Evolutionary conservation across 2,888 invertebrate species (phyloP).

Genomic region (Lapara coniferarum): DNA sequence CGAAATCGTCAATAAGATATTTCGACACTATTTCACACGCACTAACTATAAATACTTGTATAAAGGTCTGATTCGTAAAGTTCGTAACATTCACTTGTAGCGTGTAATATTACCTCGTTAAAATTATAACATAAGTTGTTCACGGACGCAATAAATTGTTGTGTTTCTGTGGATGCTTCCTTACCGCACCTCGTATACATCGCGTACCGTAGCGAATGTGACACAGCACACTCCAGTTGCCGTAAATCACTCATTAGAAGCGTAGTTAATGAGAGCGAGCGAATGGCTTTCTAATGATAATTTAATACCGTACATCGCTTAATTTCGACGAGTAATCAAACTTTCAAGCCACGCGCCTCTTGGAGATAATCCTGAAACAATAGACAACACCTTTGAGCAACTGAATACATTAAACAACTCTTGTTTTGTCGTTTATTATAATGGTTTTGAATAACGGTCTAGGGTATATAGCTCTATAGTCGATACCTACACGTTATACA

Average conservation of each 20-base stretch:
- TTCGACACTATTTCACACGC: background rate
- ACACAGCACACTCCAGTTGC: conserved; percentile 67
- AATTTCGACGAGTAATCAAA: conserved; percentile 74
- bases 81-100: background rate
- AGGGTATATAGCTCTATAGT: too few relatives aligned
- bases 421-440: conserved; percentile 61
- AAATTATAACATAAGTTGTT: conserved; percentile 18
- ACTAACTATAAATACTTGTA: conserved; percentile 3
- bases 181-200: conserved; percentile 49
- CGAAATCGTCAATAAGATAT: background rate
- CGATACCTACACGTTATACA: conserved; percentile 30
- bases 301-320: conserved; percentile 72
- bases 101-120: conserved; percentile 10
- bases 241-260: conserved; percentile 73
- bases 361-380: conserved; percentile 62
- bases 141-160: conserved; percentile 20
- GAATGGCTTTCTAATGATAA: conserved; percentile 72
- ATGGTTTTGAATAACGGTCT: too few relatives aligned
- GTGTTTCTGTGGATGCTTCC: conserved; percentile 29
- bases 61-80: conserved; percentile 1
- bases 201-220: conserved; percentile 56
- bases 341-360: conserved; percentile 62
- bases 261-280: conserved; percentile 66
- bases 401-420: conserved; percentile 65
- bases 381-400: conserved; percentile 65